phyloP scores from a whole-genome alignment of 2,113 vertebrate species.

The Pygoscelis antarcticus region DNA sequence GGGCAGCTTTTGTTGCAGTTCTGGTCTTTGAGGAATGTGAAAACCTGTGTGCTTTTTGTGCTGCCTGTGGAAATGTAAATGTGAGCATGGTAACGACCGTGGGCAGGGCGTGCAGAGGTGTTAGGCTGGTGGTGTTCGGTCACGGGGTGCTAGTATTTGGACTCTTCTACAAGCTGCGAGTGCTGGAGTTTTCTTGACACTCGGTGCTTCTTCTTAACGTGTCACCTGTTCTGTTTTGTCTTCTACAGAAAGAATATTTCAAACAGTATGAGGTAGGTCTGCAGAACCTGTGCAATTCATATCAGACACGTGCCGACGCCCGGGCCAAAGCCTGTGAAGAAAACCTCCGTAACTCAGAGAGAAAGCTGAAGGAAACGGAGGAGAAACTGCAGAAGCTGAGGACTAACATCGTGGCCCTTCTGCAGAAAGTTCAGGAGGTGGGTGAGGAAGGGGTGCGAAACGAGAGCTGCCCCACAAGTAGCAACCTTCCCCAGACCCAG shows the following conservation, averaged over 20 bases:
- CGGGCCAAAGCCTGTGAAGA: conserved; percentile 92
- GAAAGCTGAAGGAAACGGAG: conserved; percentile 87
- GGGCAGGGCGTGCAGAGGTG: fast-evolving
- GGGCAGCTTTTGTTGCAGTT: background rate
- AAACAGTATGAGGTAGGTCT: conserved; percentile 94
- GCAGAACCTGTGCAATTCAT: conserved; percentile 94
- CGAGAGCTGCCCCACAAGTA: background rate
- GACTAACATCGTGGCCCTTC: conserved; percentile 94
- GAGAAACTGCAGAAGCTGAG: conserved; percentile 95
- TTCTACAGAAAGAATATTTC: conserved; percentile 93
- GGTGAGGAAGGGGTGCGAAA: background rate
- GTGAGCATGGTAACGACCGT: fast-evolving
- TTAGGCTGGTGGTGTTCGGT: background rate
- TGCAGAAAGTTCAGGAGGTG: conserved; percentile 99
- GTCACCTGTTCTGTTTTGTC: background rate
- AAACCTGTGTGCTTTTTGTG: background rate
- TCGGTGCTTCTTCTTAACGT: fast-evolving
- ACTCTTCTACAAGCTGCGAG: background rate
- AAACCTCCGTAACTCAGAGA: conserved; percentile 82
- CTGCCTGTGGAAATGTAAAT: background rate
- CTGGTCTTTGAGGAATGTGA: background rate
- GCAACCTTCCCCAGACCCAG: background rate
- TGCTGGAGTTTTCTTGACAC: background rate
- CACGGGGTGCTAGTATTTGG: background rate
- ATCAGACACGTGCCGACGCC: conserved; percentile 90